Evolutionary conservation across 2,888 invertebrate species (phyloP).

Genomic region (Nymphalis polychloros): DNA sequence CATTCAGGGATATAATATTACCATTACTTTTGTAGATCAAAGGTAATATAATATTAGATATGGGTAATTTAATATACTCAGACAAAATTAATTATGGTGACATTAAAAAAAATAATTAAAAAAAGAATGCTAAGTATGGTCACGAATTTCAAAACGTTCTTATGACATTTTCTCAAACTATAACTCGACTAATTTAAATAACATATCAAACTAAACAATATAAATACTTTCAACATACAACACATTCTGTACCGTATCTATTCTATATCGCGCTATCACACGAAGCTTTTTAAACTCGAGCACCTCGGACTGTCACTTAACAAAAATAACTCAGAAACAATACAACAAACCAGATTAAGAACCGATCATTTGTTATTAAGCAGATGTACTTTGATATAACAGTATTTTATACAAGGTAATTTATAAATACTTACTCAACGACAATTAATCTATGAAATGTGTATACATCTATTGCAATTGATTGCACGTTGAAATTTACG

Average conservation of each 20-base stretch:
- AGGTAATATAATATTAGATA: conserved; percentile 20
- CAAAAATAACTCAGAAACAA: conserved; percentile 13
- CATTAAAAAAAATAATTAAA: neutral
- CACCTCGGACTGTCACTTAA: conserved; percentile 20
- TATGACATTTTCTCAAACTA: too few relatives aligned
- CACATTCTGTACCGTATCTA: conserved; percentile 20
- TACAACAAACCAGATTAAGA: conserved; percentile 6
- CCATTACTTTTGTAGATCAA: conserved; percentile 33
- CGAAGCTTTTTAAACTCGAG: conserved; percentile 11
- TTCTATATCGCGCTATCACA: conserved; percentile 26
- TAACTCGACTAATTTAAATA: too few relatives aligned
- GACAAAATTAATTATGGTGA: conserved; percentile 1
- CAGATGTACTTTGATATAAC: neutral
- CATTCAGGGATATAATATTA: conserved; percentile 29
- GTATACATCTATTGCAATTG: too few relatives aligned
- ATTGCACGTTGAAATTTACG: too few relatives aligned
- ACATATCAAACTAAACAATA: neutral
- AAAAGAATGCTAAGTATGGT: too few relatives aligned
- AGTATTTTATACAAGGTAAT: neutral
- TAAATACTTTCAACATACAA: neutral
- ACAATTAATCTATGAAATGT: too few relatives aligned
- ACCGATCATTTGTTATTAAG: neutral
- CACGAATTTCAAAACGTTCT: too few relatives aligned
- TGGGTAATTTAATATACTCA: conserved; percentile 4
- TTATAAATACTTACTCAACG: too few relatives aligned